Evolutionary conservation across 2,888 invertebrate genomes (phyloP).

Genomic region (Torymus auratus): DNA sequence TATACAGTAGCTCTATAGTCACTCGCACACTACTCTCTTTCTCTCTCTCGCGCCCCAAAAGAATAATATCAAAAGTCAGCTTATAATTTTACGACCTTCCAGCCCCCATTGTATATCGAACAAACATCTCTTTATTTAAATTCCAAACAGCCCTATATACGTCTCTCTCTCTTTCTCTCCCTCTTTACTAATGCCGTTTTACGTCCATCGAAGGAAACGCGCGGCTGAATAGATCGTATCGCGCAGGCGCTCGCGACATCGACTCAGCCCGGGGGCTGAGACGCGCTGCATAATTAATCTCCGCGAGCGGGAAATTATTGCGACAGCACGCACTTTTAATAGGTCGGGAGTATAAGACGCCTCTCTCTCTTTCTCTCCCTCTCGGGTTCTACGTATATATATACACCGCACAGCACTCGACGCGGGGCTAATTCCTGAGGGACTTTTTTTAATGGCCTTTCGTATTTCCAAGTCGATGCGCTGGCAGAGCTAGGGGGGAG

Average conservation of each 20-base stretch:
- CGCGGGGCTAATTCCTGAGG: conserved; percentile 51
- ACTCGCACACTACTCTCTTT: too few relatives aligned
- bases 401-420: too few relatives aligned
- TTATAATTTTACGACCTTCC: conserved; percentile 48
- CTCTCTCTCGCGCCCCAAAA: background rate
- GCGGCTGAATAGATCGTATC: conserved; percentile 36
- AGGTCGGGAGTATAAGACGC: conserved; percentile 40
- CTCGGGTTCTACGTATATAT: background rate
- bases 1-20: too few relatives aligned
- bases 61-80: conserved; percentile 39
- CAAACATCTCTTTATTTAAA: conserved; percentile 53
- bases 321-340: conserved; percentile 53
- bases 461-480: conserved; percentile 46
- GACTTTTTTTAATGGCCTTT: conserved; percentile 55
- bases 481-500: background rate
- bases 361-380: background rate
- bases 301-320: conserved; percentile 45
- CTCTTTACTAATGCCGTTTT: conserved; percentile 29
- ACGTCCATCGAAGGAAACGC: conserved; percentile 24
- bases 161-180: background rate
- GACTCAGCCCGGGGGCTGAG: background rate
- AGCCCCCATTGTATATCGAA: conserved; percentile 50
- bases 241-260: background rate
- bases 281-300: conserved; percentile 55
- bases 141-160: conserved; percentile 22